Base-by-base conservation (phyloP, 1,140 invertebrate genomes). In the Tribolium madens region DNA sequence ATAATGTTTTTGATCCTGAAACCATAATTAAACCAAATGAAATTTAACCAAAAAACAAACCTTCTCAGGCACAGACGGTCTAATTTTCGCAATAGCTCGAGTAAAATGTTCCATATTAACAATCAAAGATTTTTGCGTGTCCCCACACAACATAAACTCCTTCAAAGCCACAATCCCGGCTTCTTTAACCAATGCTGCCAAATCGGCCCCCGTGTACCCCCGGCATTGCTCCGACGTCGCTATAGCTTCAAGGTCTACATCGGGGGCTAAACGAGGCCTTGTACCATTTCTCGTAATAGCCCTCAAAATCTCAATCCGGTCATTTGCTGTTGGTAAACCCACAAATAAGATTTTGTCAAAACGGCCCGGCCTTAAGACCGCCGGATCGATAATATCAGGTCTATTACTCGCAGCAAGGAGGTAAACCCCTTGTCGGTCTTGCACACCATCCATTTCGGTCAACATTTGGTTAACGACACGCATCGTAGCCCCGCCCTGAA, bases 391-490 rank as follows among this genome's bases (percentile, higher is more conserved):
- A 4, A 98, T 98, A 83, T 99, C 98, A 53, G 97, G 96, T 81
- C 97, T 89, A 89, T 99, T 99, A 21, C 96, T 98, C 0, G 98
- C 98, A 2, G 95, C 98, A 87, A 99, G 92, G 2, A 99, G 88
- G 86, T 96, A 99, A 1, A 99, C 98, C 6, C 93, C 94, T 81
- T 95, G 92, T 53, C 96, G 89, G 26, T 91, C 91, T 85, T 97
- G 95, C 10, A 99, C 90, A 3, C 98, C 98, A 86, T 99, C 98
- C 97, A 99, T 99, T 90, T 99, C 98, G 0, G 98, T 99, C 14
- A 99, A 86, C 82, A 99, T 88, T 86, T 99, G 98, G 86, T 99
- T 99, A 0, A 99, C 97, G 13, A 99, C 94, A 13, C 97, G 90
- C 6, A 92, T 92, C 2, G 90, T 90, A 0, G 92, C 90, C 3